Percentiles rank a stretch among this genome's conserved stretches.
These are phyloP conservation scores for Heptranchias perlo DNA, from an alignment of 2,113 vertebrate species.

Conservation along the genomic window DNA sequence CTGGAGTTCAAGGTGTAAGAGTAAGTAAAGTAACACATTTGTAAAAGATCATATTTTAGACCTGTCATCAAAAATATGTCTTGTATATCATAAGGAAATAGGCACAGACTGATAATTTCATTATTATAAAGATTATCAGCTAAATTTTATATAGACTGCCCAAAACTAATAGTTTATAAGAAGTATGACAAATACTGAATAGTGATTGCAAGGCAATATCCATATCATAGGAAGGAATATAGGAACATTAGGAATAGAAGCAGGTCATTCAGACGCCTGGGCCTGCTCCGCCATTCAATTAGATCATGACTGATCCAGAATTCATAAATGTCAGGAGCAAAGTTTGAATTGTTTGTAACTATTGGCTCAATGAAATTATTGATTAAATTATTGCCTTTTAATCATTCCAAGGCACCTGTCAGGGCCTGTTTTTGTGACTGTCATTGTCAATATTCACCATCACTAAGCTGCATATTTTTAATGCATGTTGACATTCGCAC, in stretches of 20 bases:
- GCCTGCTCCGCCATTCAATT: background rate
- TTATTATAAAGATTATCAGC: background rate
- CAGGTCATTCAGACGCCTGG: background rate
- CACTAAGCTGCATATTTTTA: background rate
- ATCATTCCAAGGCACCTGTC: background rate
- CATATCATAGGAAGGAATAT: background rate
- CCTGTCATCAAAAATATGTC: background rate
- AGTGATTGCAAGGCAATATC: background rate
- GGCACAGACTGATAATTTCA: background rate
- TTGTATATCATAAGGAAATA: background rate
- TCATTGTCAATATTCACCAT: background rate
- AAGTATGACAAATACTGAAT: background rate
- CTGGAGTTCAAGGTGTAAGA: conserved; percentile 64
- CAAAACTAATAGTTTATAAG: background rate
- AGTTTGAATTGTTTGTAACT: background rate
- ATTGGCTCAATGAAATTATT: background rate
- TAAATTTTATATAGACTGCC: background rate
- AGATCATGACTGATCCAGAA: background rate
- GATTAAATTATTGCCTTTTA: background rate
- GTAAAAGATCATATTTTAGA: background rate
- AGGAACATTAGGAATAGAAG: background rate
- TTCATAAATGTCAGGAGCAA: background rate
- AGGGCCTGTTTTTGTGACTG: background rate
- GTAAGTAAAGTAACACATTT: conserved; percentile 51
- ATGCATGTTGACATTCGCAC: background rate